phyloP scores from a whole-genome alignment of 2,888 invertebrate genomes.

The Crocallis elinguaria region DNA sequence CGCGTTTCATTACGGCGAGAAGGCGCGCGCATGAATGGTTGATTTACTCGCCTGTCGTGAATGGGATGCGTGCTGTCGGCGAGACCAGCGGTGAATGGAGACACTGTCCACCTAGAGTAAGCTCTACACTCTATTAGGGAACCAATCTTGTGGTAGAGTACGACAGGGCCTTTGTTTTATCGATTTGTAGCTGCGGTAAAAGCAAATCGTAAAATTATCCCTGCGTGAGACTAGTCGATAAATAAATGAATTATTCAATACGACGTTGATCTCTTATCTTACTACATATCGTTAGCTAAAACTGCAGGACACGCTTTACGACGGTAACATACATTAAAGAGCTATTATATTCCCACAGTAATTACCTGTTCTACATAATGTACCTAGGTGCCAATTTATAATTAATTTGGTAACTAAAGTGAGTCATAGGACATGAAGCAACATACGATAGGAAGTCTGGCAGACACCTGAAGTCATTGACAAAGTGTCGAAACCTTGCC shows the following conservation, averaged over 20 bases:
- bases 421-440: slow-evolving; percentile 43
- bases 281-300: neutral
- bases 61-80: slow-evolving; percentile 77
- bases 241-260: too few relatives aligned
- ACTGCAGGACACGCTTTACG: neutral
- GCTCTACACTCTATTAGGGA: neutral
- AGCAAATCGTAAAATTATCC: neutral
- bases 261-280: too few relatives aligned
- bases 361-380: slow-evolving; percentile 12
- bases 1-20: slow-evolving; percentile 63
- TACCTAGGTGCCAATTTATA: slow-evolving; percentile 1
- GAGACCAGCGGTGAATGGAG: slow-evolving; percentile 77
- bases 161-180: slow-evolving; percentile 2
- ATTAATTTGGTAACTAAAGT: slow-evolving; percentile 6
- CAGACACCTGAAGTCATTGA: slow-evolving; percentile 41
- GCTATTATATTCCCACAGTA: slow-evolving; percentile 17
- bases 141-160: slow-evolving; percentile 5
- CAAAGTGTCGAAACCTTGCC: slow-evolving; percentile 29
- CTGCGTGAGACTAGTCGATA: neutral
- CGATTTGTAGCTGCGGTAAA: neutral
- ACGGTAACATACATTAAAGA: neutral
- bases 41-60: slow-evolving; percentile 81
- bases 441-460: slow-evolving; percentile 44
- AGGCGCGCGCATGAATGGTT: slow-evolving; percentile 67
- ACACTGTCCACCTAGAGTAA: slow-evolving; percentile 23